Evolutionary conservation across 2,113 vertebrate species (phyloP), one percentile per base, ranked within the genome.

Genomic region (Tragelaphus scriptus): DNA sequence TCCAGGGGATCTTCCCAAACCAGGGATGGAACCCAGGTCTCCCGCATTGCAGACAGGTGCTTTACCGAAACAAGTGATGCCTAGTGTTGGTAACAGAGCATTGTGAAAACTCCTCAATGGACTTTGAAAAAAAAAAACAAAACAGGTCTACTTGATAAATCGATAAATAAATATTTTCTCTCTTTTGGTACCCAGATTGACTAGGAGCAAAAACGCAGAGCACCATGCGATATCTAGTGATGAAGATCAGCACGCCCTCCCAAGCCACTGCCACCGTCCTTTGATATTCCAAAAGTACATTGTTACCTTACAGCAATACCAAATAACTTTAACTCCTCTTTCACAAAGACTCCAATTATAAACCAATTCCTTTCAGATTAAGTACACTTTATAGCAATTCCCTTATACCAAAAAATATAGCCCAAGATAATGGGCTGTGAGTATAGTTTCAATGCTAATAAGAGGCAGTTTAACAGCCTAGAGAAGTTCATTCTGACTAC

Each of bases 351-450:
- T 98, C 98, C 95, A 99, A 98, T 99, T 99, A 98, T 98, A 98
- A 99, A 98, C 98, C 98, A 98, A 98, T 99, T 99, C 97, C 97
- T 95, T 97, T 98, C 98, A 98, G 98, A 98, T 99, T 99, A 98
- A 98, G 98, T 98, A 98, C 92, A 98, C 88, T 99, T 98, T 98
- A 98, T 97, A 97, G 98, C 95, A 98, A 98, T 98, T 98, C 98
- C 95, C 96, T 98, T 98, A 98, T 85, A 97, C 81, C 98, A 98
- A 98, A 98, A 98, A 99, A 98, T 98, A 98, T 96, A 98, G 97
- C 97, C 96, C 97, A 98, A 98, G 93, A 98, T 99, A 99, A 99
- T 98, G 96, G 32, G 28, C 93, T 98, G 93, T 98, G 98, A 98
- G 98, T 98, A 98, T 79, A 98, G 97, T 98, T 98, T 99, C 97